These are phyloP conservation scores for Drosophila paramelanica DNA, from an alignment of 2,888 invertebrate genomes.

Conservation along the genomic window DNA sequence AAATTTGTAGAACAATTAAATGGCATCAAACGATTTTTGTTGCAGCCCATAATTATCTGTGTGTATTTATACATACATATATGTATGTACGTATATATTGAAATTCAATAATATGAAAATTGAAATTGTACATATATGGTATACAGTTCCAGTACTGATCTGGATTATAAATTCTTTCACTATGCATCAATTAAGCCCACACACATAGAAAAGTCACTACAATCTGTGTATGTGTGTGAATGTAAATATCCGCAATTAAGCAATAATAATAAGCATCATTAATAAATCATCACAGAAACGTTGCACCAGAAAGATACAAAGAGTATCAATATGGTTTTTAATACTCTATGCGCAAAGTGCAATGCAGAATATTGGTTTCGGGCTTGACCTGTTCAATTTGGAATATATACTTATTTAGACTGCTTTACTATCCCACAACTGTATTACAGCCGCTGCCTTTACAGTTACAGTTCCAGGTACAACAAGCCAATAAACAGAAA, in stretches of 20 bases:
- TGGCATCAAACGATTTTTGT: constrained; percentile 16
- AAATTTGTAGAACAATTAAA: constrained; percentile 61
- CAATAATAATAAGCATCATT: constrained; percentile 81
- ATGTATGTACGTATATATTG: constrained; percentile 4
- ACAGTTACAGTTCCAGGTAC: no score
- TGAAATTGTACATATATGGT: constrained; percentile 16
- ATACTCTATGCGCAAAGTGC: neutral
- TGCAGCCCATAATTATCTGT: constrained; percentile 1
- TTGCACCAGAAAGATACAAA: constrained; percentile 44
- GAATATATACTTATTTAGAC: no score
- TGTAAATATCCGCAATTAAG: constrained; percentile 77
- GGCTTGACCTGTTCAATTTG: no score
- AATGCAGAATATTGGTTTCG: neutral
- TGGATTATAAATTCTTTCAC: constrained; percentile 24
- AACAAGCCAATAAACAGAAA: no score
- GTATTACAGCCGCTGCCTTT: no score
- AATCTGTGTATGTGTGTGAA: constrained; percentile 18
- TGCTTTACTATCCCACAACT: no score
- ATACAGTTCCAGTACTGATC: neutral
- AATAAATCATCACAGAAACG: constrained; percentile 71
- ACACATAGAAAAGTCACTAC: neutral
- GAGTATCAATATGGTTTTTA: constrained; percentile 47
- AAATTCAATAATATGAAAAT: constrained; percentile 29
- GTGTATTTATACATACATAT: no score
- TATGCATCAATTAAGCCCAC: constrained; percentile 49